phyloP scores from a whole-genome alignment of 2,113 vertebrate genomes.

The Percina caprodes region DNA sequence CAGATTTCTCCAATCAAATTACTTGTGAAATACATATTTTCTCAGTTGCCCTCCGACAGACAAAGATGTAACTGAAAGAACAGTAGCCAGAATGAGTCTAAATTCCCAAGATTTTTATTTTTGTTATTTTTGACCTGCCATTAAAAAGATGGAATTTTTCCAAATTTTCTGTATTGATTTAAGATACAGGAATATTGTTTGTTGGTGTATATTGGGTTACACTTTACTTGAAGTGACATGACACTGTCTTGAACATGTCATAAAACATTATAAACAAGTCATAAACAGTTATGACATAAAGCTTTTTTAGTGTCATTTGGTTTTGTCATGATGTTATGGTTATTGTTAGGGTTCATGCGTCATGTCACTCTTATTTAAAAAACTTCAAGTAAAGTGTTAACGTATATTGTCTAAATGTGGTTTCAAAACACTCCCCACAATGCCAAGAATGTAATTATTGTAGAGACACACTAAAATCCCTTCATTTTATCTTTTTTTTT shows the following conservation, averaged over 20 bases:
- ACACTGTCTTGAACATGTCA: too few relatives aligned
- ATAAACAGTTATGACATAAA: too few relatives aligned
- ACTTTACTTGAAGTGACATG: too few relatives aligned
- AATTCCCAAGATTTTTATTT: too few relatives aligned
- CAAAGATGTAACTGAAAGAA: background rate
- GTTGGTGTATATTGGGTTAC: background rate
- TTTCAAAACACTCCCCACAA: background rate
- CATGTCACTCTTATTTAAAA: too few relatives aligned
- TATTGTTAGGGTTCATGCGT: too few relatives aligned
- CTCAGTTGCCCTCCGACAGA: background rate
- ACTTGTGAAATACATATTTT: background rate
- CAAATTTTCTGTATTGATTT: background rate
- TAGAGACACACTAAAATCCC: background rate
- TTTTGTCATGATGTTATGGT: too few relatives aligned
- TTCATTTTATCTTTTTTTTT: background rate
- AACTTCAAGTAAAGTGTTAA: too few relatives aligned
- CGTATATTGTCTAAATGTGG: background rate
- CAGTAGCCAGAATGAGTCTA: background rate
- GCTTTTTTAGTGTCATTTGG: too few relatives aligned
- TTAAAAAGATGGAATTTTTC: background rate
- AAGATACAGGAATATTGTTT: background rate
- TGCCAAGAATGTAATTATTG: background rate
- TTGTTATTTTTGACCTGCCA: background rate
- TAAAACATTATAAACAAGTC: too few relatives aligned
- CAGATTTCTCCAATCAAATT: background rate